A percentile compares a stretch with the other conserved stretches of the same genome.
These are phyloP conservation scores for Pampus argenteus DNA, from an alignment of 2,797 vertebrate genomes.

Conservation along the genomic window DNA sequence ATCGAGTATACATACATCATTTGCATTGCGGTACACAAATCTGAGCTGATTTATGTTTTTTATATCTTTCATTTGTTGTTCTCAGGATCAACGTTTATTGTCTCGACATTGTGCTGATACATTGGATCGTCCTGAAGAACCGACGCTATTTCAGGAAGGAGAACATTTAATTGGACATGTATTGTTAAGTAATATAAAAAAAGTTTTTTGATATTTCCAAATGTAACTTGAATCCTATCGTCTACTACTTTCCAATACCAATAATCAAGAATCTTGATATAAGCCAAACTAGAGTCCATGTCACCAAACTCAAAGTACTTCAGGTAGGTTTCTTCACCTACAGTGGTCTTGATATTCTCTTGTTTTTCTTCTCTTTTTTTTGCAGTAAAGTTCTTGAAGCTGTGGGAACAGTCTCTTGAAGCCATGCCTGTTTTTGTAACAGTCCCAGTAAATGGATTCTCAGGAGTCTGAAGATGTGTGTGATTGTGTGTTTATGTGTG, in stretches of 20 bases:
- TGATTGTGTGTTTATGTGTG: conserved; percentile 39
- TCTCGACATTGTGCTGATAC: conserved; percentile 84
- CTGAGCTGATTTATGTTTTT: conserved; percentile 82
- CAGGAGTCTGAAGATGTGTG: conserved; percentile 76
- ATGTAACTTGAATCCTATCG: conserved; percentile 86
- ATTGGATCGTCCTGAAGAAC: conserved; percentile 82
- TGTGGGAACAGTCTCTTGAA: conserved; percentile 89
- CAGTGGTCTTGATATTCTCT: conserved; percentile 73
- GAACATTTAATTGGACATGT: conserved; percentile 85
- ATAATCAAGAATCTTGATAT: conserved; percentile 84
- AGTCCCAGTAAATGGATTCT: conserved; percentile 87
- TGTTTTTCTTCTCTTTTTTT: conserved; percentile 82
- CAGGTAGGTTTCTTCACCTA: conserved; percentile 73
- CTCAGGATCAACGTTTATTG: conserved; percentile 80
- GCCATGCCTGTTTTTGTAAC: conserved; percentile 89
- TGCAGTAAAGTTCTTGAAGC: conserved; percentile 86
- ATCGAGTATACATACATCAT: conserved; percentile 87
- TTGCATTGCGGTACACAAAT: conserved; percentile 86
- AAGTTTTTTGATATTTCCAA: conserved; percentile 82
- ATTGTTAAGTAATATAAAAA: conserved; percentile 84
- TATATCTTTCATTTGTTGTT: conserved; percentile 80
- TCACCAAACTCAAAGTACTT: conserved; percentile 81
- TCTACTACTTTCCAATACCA: conserved; percentile 86
- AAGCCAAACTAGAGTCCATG: conserved; percentile 83
- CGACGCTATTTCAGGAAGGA: conserved; percentile 81